phyloP scores from a whole-genome alignment of 2,113 vertebrate genomes.

The Myotis brandtii region DNA sequence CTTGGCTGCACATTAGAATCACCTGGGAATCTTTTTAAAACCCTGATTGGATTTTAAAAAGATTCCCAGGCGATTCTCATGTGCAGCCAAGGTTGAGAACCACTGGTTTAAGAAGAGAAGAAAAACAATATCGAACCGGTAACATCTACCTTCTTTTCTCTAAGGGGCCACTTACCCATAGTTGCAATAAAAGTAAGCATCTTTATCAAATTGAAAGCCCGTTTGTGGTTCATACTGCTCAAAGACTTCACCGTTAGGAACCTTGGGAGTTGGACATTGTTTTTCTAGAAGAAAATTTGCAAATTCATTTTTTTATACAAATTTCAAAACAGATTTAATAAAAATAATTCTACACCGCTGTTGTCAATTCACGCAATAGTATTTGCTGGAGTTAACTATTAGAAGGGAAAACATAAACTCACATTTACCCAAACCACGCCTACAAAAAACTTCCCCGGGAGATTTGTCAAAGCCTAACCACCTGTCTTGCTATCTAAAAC shows the following conservation, averaged over 20 bases:
- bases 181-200: conserved; percentile 70
- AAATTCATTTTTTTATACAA: background rate
- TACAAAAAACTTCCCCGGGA: background rate
- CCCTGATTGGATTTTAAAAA: no score
- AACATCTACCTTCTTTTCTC: conserved; percentile 41
- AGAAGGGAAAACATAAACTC: background rate
- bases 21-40: no score
- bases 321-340: conserved; percentile 7
- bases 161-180: conserved; percentile 80
- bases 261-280: background rate
- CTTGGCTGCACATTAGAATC: no score
- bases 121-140: background rate
- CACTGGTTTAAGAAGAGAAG: background rate
- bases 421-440: background rate
- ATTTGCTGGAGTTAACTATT: background rate
- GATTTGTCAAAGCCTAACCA: conserved; percentile 22
- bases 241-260: background rate
- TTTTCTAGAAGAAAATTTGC: conserved; percentile 40
- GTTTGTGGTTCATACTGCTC: fast-evolving
- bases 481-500: background rate
- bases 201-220: conserved; percentile 51
- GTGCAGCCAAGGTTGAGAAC: no score
- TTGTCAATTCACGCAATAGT: background rate
- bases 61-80: no score
- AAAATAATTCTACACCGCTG: background rate